phyloP scores from a whole-genome alignment of 2,113 vertebrate genomes.

The Scolopax mira region DNA sequence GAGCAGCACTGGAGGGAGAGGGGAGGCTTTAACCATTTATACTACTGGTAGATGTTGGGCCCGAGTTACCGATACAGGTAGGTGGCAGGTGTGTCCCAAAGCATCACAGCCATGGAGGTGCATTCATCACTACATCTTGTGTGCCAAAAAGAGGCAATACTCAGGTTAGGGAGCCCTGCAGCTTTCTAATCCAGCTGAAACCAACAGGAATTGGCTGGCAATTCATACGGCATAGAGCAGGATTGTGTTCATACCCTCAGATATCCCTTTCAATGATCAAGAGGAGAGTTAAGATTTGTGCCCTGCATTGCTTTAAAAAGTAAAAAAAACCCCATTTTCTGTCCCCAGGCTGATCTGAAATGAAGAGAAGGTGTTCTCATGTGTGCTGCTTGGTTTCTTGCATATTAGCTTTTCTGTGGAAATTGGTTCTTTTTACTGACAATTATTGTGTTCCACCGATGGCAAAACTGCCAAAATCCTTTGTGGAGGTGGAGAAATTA shows the following conservation, averaged over 20 bases:
- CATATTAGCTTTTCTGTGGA: not conserved
- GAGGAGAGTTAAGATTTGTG: not conserved
- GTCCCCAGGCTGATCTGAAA: not conserved
- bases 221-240: not conserved
- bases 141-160: not conserved
- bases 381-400: not conserved
- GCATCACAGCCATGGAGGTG: not conserved
- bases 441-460: not conserved
- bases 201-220: not conserved
- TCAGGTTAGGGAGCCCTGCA: not conserved
- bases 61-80: not conserved
- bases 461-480: not conserved
- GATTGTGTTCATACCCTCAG: not conserved
- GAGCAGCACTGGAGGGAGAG: not conserved
- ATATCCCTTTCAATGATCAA: not conserved
- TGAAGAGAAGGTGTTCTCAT: not conserved
- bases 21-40: not conserved
- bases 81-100: not conserved
- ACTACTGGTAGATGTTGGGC: not conserved
- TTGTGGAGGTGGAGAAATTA: conserved; percentile 35
- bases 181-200: not conserved
- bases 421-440: not conserved
- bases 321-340: not conserved
- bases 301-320: not conserved
- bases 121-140: not conserved